A percentile compares a stretch with the other conserved stretches of the same genome.
Evolutionary conservation across 1,140 invertebrate species (phyloP).

Genomic region (Pararge aegeria): DNA sequence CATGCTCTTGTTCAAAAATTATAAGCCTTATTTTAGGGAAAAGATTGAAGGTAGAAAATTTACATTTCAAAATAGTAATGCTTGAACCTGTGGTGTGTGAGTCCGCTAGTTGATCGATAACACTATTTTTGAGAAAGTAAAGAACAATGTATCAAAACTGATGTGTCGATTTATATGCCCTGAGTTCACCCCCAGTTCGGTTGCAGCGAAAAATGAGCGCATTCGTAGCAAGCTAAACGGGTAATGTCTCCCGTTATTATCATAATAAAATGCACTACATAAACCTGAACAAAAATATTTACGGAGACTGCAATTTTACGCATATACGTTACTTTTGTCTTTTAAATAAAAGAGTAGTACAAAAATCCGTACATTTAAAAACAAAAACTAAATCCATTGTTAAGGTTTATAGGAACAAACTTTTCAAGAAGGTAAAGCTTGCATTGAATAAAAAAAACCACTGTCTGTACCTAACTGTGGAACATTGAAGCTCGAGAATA

Average conservation of each 20-base stretch:
- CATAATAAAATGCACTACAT: constrained; percentile 66
- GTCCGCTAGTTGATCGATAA: not conserved
- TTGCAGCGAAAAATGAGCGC: constrained; percentile 68
- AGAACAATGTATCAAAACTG: constrained; percentile 40
- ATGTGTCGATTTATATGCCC: constrained; percentile 39
- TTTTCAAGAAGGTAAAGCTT: constrained; percentile 22
- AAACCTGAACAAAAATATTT: constrained; percentile 41
- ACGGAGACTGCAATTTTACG: constrained; percentile 40
- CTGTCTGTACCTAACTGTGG: constrained; percentile 23
- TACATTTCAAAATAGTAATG: no score
- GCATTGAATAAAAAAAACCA: constrained; percentile 44
- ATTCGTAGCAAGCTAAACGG: constrained; percentile 67
- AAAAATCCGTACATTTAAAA: constrained; percentile 34
- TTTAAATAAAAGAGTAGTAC: constrained; percentile 35
- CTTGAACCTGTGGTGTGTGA: no score
- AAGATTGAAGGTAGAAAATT: no score
- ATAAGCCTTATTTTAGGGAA: no score
- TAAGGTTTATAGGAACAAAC: constrained; percentile 21
- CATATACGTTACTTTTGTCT: constrained; percentile 46
- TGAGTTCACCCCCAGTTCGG: constrained; percentile 48
- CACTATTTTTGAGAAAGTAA: not conserved
- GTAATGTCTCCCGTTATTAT: constrained; percentile 72
- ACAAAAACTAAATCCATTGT: constrained; percentile 34
- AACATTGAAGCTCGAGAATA: constrained; percentile 62
- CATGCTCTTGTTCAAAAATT: no score